A percentile compares a stretch with the other conserved stretches of the same genome.
Conservation (phyloP, 2,888 invertebrate species). For the Netelia fuscicornis region DNA sequence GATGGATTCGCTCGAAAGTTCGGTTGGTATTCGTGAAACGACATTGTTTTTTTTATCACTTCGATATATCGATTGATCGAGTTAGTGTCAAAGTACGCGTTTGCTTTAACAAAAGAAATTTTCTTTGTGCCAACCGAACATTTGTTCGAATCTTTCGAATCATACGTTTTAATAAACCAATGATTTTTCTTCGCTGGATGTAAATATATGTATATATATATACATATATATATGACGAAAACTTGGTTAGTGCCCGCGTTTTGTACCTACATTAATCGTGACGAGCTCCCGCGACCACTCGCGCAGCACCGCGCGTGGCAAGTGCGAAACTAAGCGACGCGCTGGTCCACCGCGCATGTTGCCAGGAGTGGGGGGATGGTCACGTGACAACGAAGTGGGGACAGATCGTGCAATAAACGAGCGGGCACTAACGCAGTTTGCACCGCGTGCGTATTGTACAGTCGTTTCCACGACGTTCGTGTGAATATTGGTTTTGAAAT, state of each 20-base stretch:
- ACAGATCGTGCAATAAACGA: background rate
- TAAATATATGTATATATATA: conserved; percentile 20
- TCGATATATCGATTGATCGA: no score
- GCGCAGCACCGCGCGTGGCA: conserved; percentile 30
- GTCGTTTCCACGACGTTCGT: background rate
- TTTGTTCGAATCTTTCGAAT: background rate
- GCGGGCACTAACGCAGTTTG: background rate
- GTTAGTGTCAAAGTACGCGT: background rate
- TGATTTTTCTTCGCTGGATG: background rate
- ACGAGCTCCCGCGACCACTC: background rate
- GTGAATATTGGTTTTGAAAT: background rate
- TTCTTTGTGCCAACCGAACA: background rate
- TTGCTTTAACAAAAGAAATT: background rate
- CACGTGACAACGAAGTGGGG: background rate
- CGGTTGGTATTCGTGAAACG: background rate
- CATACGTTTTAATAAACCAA: background rate
- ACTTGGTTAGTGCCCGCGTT: background rate
- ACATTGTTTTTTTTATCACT: background rate
- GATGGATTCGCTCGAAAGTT: background rate
- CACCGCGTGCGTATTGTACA: background rate
- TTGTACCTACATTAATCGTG: background rate
- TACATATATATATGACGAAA: conserved; percentile 15
- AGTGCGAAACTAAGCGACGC: background rate
- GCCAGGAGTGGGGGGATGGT: background rate
- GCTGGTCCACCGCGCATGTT: background rate